Evolutionary conservation across 2,797 vertebrate species (phyloP).

Genomic region (Choloepus didactylus): DNA sequence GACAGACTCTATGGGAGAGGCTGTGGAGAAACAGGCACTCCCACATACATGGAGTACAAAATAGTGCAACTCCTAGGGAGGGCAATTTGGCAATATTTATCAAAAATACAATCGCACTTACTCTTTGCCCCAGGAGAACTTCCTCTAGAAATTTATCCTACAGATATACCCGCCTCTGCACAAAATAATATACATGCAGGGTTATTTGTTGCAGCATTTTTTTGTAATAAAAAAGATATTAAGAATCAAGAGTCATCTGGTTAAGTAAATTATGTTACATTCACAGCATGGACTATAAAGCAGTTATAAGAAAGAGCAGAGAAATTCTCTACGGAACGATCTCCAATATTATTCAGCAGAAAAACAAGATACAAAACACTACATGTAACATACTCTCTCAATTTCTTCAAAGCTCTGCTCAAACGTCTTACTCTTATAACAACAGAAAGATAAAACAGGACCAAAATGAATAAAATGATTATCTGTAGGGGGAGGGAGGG

Average conservation of each 20-base stretch:
- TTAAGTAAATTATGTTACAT: not conserved
- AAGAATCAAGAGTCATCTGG: not conserved
- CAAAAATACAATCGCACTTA: not conserved
- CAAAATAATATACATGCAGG: not conserved
- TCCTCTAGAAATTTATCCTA: not conserved
- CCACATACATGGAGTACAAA: not conserved
- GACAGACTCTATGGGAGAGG: not conserved
- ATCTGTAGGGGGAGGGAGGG: not conserved
- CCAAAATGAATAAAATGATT: not conserved
- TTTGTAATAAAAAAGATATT: not conserved
- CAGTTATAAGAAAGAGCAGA: not conserved
- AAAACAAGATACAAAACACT: not conserved
- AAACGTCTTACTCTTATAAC: not conserved
- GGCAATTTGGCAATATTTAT: not conserved
- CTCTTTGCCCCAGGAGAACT: not conserved
- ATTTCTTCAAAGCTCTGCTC: constrained; percentile 12
- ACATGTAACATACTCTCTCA: not conserved
- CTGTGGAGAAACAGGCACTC: not conserved
- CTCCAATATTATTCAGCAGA: not conserved
- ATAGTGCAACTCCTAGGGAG: accelerated
- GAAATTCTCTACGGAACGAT: not conserved
- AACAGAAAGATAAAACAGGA: not conserved
- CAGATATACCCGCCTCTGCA: not conserved
- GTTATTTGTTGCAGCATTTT: not conserved
- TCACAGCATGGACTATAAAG: not conserved